A percentile compares a stretch with the other conserved stretches of the same genome.
Conservation (phyloP, 2,888 invertebrate genomes). For the Cosmopolites sordidus region DNA sequence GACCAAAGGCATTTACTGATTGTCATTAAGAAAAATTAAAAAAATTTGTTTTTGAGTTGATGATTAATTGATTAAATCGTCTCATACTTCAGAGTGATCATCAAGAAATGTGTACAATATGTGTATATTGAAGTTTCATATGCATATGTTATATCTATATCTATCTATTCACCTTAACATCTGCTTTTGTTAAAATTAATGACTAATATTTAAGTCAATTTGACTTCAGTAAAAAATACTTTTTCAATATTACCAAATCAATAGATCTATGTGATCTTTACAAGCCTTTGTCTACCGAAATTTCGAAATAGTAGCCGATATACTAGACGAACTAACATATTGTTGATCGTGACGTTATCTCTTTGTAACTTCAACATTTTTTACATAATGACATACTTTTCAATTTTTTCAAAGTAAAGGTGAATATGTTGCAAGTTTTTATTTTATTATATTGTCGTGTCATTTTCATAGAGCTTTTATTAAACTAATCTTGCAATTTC, state of each 20-base stretch:
- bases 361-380: constrained; percentile 1
- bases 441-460: constrained; percentile 8
- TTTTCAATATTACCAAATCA: constrained; percentile 3
- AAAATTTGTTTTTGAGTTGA: no score
- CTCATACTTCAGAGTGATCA: no score
- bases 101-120: no score
- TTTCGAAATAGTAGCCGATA: constrained; percentile 10
- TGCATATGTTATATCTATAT: no score
- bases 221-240: constrained; percentile 7
- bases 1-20: no score
- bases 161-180: no score
- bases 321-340: constrained; percentile 3
- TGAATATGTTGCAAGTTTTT: constrained; percentile 10
- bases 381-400: constrained; percentile 11
- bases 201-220: constrained; percentile 7
- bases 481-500: constrained; percentile 9
- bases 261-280: constrained; percentile 11
- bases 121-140: no score
- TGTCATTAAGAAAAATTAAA: no score
- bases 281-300: constrained; percentile 11
- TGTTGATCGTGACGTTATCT: constrained; percentile 11
- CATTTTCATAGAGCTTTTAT: constrained; percentile 10
- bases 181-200: constrained; percentile 8
- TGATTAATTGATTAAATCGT: no score
- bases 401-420: constrained; percentile 8